These are phyloP conservation scores for Lacerta agilis DNA, from an alignment of 2,797 vertebrate species.

Conservation along the genomic window DNA sequence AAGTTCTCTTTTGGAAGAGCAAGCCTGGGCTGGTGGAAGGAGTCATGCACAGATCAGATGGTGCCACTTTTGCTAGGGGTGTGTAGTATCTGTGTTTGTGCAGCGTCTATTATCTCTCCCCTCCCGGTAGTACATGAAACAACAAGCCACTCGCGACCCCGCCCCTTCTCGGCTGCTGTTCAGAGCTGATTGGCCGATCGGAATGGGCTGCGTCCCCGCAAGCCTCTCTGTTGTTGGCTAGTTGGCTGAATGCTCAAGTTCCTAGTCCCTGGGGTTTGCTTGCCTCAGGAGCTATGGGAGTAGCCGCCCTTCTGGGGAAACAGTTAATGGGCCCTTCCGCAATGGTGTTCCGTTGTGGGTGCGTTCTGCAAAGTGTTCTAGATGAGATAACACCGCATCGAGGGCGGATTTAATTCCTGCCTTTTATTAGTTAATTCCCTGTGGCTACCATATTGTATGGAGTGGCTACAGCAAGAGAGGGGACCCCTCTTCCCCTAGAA, in stretches of 20 bases:
- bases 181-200: background rate
- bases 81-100: background rate
- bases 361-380: no score
- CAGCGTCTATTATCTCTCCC: no score
- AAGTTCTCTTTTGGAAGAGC: background rate
- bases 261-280: background rate
- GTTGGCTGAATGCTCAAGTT: background rate
- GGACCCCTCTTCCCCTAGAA: no score
- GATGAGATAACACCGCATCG: no score
- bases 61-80: background rate
- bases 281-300: background rate
- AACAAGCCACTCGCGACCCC: background rate
- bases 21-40: background rate
- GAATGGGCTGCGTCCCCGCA: background rate
- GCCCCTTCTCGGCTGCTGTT: background rate
- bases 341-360: no score
- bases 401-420: no score
- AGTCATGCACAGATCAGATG: background rate
- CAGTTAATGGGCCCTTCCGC: background rate
- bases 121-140: background rate
- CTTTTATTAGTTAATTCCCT: no score
- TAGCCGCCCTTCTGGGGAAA: background rate
- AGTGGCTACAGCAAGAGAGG: no score
- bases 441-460: no score
- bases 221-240: no score